Evolutionary conservation across 2,113 vertebrate genomes (phyloP).

Genomic region (Protobothrops flavoviridis): DNA sequence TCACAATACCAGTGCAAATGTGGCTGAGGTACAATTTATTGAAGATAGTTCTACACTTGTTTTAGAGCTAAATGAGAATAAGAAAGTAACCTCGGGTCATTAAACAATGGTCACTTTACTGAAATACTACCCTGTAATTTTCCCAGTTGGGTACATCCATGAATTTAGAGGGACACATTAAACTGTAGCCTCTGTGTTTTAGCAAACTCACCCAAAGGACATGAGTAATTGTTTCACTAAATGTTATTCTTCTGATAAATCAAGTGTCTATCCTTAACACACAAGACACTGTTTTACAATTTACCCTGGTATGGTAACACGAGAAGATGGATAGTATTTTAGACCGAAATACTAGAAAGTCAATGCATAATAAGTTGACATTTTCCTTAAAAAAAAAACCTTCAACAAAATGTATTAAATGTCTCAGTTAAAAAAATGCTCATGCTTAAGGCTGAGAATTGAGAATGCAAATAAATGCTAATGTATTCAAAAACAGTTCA

Average conservation of each 20-base stretch:
- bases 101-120: background rate
- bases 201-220: background rate
- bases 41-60: background rate
- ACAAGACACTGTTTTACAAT: slow-evolving; percentile 38
- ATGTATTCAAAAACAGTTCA: background rate
- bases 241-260: slow-evolving; percentile 13
- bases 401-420: slow-evolving; percentile 37
- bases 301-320: slow-evolving; percentile 58
- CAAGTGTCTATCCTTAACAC: slow-evolving; percentile 18
- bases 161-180: background rate
- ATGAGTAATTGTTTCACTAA: slow-evolving; percentile 9
- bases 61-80: background rate
- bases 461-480: background rate
- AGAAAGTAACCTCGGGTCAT: background rate
- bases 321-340: slow-evolving; percentile 64
- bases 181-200: background rate
- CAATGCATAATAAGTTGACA: slow-evolving; percentile 58
- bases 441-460: slow-evolving; percentile 33
- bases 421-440: slow-evolving; percentile 53
- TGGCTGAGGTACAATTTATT: background rate
- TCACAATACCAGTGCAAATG: background rate
- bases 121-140: background rate
- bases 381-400: slow-evolving; percentile 57
- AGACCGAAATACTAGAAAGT: slow-evolving; percentile 64
- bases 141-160: slow-evolving; percentile 12